Conservation (phyloP, 2,888 invertebrate genomes). For the Noctua janthe region DNA sequence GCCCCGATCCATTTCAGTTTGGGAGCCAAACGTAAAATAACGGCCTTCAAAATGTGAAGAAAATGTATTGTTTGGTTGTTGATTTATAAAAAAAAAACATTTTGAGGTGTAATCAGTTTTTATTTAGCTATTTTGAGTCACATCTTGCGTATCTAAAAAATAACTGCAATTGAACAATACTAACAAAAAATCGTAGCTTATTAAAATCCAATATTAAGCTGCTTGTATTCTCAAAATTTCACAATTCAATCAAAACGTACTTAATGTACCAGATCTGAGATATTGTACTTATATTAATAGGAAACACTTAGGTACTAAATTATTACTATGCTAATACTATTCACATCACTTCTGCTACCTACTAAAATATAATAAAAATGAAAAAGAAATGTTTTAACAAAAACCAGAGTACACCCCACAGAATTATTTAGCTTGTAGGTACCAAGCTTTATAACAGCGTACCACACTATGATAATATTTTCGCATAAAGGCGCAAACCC, state of each 20-base stretch:
- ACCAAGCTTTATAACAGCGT: too few relatives aligned
- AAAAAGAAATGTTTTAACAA: not conserved
- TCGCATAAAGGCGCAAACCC: not conserved
- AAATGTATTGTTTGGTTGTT: not conserved
- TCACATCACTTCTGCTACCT: not conserved
- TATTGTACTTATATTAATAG: constrained; percentile 39
- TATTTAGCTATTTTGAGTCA: not conserved
- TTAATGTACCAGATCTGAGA: not conserved
- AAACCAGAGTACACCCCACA: not conserved
- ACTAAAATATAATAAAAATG: not conserved
- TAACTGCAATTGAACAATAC: not conserved
- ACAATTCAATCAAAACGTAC: constrained; percentile 1
- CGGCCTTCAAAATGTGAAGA: not conserved
- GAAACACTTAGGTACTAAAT: constrained; percentile 13
- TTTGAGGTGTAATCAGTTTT: not conserved
- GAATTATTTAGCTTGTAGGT: constrained; percentile 6
- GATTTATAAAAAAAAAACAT: not conserved
- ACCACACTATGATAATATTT: not conserved
- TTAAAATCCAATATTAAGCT: not conserved
- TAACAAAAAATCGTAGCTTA: not conserved
- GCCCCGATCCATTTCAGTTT: too few relatives aligned
- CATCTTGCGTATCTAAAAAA: not conserved
- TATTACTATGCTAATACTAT: not conserved
- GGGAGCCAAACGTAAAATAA: too few relatives aligned
- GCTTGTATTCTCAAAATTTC: constrained; percentile 1